Evolutionary conservation across 2,797 vertebrate species (phyloP), one percentile per base, ranked within the genome.

Genomic region (Meriones psammophilus): DNA sequence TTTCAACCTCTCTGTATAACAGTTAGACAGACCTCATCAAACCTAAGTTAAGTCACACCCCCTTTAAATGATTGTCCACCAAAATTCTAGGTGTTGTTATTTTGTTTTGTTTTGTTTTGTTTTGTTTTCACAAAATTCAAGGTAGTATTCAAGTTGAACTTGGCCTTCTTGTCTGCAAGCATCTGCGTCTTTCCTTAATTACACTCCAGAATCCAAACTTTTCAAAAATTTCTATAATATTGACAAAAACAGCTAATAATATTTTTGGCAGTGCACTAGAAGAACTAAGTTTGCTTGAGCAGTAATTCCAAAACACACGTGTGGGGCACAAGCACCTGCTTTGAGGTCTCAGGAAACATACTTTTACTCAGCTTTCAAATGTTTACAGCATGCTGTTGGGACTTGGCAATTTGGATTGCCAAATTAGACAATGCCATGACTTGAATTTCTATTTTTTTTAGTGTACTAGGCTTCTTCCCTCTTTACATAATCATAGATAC

Each of bases 211-310:
- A 22, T 60, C 42, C 42, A 26, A 33, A 9, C 42, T 7, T 64
- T 97, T 83, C 24, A 13, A 92, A 46, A 22, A 50, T 77, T 79
- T 64, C 20, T 22, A 68, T 73, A 74, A 50, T 64, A 20, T 81
- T 80, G 36, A 80, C 4, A 60, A 8, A 89, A 50, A 64, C 1
- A 91, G 36, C 68, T 50, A 8, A 87, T 79, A 92, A 30, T 30
- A 68, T 91, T 89, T 92, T 92, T 9, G 14, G 14, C 24, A 20
- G 1, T 13, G n/a, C 24, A 42, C 0, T 26, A 33, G 2, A 12
- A 58, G 50, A 76, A 68, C 56, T 79, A 87, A 89, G 26, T 77
- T 28, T 36, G 78, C 12, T 5, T 18, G 5, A n/a, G 12, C 18
- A 81, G 50, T 28, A 36, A n/a, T 76, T 79, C 13, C 39, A 14